Conservation (phyloP, 2,888 invertebrate species). For the Synergus itoensis region DNA sequence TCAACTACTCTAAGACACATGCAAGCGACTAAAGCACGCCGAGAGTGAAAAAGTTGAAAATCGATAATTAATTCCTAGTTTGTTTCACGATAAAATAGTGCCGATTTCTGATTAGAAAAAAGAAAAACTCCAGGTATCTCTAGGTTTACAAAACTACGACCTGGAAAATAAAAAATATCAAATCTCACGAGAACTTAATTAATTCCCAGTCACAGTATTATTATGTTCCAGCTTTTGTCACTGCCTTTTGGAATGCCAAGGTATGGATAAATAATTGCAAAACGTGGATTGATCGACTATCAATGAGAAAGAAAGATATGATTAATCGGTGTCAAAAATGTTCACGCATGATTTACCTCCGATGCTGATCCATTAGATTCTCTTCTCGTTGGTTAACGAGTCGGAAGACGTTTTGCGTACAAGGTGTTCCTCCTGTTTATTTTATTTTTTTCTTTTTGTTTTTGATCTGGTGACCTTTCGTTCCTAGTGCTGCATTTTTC, state of each 20-base stretch:
- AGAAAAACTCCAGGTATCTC: background rate
- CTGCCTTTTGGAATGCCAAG: constrained; percentile 37
- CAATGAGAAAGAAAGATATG: constrained; percentile 34
- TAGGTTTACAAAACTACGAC: constrained; percentile 3
- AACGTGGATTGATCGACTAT: constrained; percentile 35
- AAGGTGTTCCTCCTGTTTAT: background rate
- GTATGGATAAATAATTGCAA: constrained; percentile 35
- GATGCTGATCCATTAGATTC: constrained; percentile 33
- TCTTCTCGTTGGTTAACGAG: constrained; percentile 24
- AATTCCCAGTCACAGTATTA: background rate
- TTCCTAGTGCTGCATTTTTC: constrained; percentile 11
- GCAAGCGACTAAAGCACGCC: constrained; percentile 40
- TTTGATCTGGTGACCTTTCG: constrained; percentile 47
- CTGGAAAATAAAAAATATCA: constrained; percentile 1
- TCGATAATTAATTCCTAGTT: constrained; percentile 12
- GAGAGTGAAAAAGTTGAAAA: constrained; percentile 8
- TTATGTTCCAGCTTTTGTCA: constrained; percentile 19
- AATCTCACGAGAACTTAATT: constrained; percentile 9
- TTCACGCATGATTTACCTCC: constrained; percentile 16
- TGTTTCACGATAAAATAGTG: background rate
- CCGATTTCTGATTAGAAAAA: background rate
- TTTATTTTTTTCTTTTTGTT: constrained; percentile 43
- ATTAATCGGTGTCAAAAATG: constrained; percentile 10
- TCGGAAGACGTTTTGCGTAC: constrained; percentile 35
- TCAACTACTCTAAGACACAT: constrained; percentile 39